phyloP scores from a whole-genome alignment of 2,888 invertebrate species.

The Parnassius apollo region DNA sequence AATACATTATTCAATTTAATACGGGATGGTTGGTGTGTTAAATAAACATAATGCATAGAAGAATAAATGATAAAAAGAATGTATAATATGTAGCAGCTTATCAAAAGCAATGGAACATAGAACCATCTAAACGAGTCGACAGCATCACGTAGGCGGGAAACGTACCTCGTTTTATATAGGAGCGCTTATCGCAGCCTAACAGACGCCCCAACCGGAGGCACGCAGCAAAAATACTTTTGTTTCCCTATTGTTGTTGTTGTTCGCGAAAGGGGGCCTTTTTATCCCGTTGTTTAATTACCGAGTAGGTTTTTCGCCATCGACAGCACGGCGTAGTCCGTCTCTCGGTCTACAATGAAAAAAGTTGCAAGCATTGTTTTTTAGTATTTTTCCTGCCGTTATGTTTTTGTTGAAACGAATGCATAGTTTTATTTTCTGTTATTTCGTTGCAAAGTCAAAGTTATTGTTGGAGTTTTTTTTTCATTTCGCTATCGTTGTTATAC shows the following conservation, averaged over 20 bases:
- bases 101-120: not conserved
- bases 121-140: not conserved
- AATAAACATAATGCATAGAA: no score
- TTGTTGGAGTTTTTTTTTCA: slow-evolving; percentile 16
- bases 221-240: slow-evolving; percentile 73
- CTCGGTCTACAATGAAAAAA: slow-evolving; percentile 9
- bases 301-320: slow-evolving; percentile 47
- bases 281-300: slow-evolving; percentile 69
- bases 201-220: slow-evolving; percentile 57
- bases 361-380: slow-evolving; percentile 13
- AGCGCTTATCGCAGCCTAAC: slow-evolving; percentile 62
- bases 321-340: slow-evolving; percentile 10
- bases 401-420: slow-evolving; percentile 18
- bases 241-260: slow-evolving; percentile 57
- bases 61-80: not conserved
- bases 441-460: slow-evolving; percentile 20
- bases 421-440: slow-evolving; percentile 24
- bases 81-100: not conserved
- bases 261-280: slow-evolving; percentile 55
- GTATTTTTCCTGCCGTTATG: slow-evolving; percentile 12
- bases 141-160: slow-evolving; percentile 28
- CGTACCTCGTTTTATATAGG: slow-evolving; percentile 3
- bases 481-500: slow-evolving; percentile 3
- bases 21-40: not conserved
- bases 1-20: no score